phyloP scores from a whole-genome alignment of 2,888 invertebrate genomes.

The Automeris io region DNA sequence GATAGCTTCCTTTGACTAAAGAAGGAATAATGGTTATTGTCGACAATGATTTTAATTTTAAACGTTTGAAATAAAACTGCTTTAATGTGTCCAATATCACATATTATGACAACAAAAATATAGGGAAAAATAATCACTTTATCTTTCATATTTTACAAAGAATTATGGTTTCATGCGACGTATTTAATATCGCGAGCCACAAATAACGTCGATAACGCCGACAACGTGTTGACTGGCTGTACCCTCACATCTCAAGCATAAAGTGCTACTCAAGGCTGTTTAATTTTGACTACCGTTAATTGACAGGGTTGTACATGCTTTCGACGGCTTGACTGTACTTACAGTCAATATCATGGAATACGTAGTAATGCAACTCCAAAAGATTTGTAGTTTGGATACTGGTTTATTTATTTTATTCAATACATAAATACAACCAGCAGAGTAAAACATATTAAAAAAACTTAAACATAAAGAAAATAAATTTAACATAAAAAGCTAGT shows the following conservation, averaged over 20 bases:
- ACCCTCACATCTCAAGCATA: slow-evolving; percentile 22
- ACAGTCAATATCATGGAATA: no score
- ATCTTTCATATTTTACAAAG: slow-evolving; percentile 19
- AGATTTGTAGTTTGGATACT: no score
- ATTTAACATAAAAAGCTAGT: no score
- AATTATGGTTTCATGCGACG: slow-evolving; percentile 23
- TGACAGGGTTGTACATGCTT: slow-evolving; percentile 24
- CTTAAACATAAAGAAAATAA: no score
- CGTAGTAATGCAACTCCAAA: no score
- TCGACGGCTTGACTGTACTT: no score
- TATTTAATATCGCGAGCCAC: slow-evolving; percentile 27
- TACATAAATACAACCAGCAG: no score
- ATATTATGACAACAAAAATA: slow-evolving; percentile 2
- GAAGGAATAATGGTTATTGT: no score
- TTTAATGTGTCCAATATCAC: slow-evolving; percentile 4
- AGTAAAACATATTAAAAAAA: no score
- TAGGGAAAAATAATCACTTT: slow-evolving; percentile 14
- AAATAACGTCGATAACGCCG: slow-evolving; percentile 31
- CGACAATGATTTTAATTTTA: background rate
- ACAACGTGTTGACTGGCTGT: slow-evolving; percentile 24
- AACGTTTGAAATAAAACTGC: background rate
- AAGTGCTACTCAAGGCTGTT: slow-evolving; percentile 55
- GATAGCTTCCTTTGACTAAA: no score
- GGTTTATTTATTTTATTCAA: no score
- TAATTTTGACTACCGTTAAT: slow-evolving; percentile 40